A percentile compares a stretch with the other conserved stretches of the same genome.
These are phyloP conservation scores for Pediacus dermestoides DNA, from an alignment of 2,888 invertebrate genomes.

Conservation along the genomic window DNA sequence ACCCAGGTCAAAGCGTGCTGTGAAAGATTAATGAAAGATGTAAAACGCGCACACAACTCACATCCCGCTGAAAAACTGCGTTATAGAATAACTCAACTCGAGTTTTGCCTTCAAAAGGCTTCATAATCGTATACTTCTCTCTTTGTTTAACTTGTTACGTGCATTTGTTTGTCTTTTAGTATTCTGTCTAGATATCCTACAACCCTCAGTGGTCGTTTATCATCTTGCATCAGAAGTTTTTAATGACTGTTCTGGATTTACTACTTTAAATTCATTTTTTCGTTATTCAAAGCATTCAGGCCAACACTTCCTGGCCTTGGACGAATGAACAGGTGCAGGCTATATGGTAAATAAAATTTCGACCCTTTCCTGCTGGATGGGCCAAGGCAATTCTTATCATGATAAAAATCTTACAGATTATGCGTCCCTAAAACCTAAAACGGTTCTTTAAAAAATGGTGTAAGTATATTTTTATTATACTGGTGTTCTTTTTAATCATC, in stretches of 20 bases:
- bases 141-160: slow-evolving; percentile 19
- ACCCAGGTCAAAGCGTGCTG: slow-evolving; percentile 22
- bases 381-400: too few relatives aligned
- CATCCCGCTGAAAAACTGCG: slow-evolving; percentile 23
- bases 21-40: slow-evolving; percentile 33
- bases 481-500: too few relatives aligned
- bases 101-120: slow-evolving; percentile 10
- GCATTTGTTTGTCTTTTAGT: slow-evolving; percentile 20
- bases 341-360: too few relatives aligned
- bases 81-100: slow-evolving; percentile 24
- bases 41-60: slow-evolving; percentile 24
- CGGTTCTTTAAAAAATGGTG: too few relatives aligned
- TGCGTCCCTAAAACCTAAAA: too few relatives aligned
- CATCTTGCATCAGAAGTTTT: slow-evolving; percentile 28
- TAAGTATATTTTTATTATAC: too few relatives aligned
- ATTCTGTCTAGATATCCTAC: slow-evolving; percentile 15
- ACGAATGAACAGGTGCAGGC: too few relatives aligned
- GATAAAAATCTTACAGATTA: too few relatives aligned
- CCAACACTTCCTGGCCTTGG: too few relatives aligned
- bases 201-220: slow-evolving; percentile 25
- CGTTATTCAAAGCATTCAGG: neutral
- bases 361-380: too few relatives aligned
- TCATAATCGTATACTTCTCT: slow-evolving; percentile 10
- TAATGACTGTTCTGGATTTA: slow-evolving; percentile 19
- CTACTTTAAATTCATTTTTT: slow-evolving; percentile 1